Evolutionary conservation across 2,888 invertebrate genomes (phyloP), one percentile per base, ranked within the genome.

Genomic region (Osmoderma eremita): DNA sequence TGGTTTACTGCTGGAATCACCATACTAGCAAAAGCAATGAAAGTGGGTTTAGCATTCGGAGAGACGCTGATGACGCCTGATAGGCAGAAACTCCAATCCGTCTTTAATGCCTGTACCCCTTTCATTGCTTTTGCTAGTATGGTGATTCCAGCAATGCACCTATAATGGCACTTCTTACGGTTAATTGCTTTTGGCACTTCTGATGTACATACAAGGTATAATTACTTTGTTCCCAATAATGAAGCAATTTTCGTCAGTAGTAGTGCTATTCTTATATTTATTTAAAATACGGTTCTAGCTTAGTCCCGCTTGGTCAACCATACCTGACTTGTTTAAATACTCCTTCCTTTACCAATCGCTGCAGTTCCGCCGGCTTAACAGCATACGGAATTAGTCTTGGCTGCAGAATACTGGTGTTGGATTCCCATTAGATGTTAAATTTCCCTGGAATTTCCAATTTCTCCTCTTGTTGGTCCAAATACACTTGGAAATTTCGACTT

Each of bases 241-340:
- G 17, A 20, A 1, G 18, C 48, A 36, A 5, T 6, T 36, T 10
- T 10, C 48, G 10, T 48, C 48, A 18, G 48, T 17, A 0, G 20
- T 48, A 18, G 20, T 48, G 18, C 20, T 20, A 17, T 48, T 18
- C 48, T 48, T 48, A 10, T 36, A 36, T 36, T 36, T 36, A 36
- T n/a, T n/a, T n/a, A n/a, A 36, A 36, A 36, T 36, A 48, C 20
- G 48, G 10, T 48, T 3, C 22, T 20, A 49, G 20, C 18, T 3
- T 24, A 22, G 24, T 22, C 24, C n/a, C 22, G 20, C 24, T 50
- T 50, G 49, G 22, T 15, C 49, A 49, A 49, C 22, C 49, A 49
- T 49, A 1, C 49, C 20, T 49, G n/a, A 49, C 22, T 12, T 22
- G 22, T 49, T 20, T 49, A 49, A 22, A 49, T 8, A 49, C 12